Evolutionary conservation across 2,113 vertebrate species (phyloP), one percentile per base, ranked within the genome.

Genomic region (Tachysurus fulvidraco): DNA sequence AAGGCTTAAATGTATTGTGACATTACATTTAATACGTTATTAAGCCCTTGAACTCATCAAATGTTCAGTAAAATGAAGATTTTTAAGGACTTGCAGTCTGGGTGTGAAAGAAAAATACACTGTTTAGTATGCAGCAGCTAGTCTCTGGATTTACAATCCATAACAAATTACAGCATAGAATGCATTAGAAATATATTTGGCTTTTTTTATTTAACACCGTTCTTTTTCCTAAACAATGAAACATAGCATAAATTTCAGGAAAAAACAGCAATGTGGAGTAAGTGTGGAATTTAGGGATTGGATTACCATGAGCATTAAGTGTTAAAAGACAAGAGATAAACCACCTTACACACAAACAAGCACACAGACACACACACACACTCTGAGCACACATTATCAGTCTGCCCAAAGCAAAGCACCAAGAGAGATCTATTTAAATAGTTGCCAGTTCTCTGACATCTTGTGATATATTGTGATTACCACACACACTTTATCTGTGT

Each of bases 401-500:
- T 82, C 60, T 87, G 62, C 50, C 16, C 46, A 83, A 59, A 44
- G 62, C 52, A 73, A 83, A 59, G 57, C 81, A 81, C 67, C 64
- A 54, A 79, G 81, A 73, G 25, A 86, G 74, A 85, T 83, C 85
- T 87, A 85, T 85, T 87, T 86, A 81, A 52, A 57, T 54, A 65
- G 64, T 17, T 57, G 71, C 65, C 64, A 88, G 74, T 81, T 80
- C 59, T 52, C 84, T 86, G 85, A 90, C 84, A 23, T 85, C 76
- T 52, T 30, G 76, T 36, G 54, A 84, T 60, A 77, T 73, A 88
- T 88, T 84, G 36, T 62, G 60, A 83, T 87, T 83, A 86, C 82
- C 88, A 71, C 46, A 59, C 57, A 46, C 73, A 69, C 76, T 87
- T 86, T 80, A 86, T 90, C 83, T 89, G 82, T 86, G 80, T 86